phyloP scores from a whole-genome alignment of 1,140 invertebrate genomes.

The Trichomalopsis sarcophagae region DNA sequence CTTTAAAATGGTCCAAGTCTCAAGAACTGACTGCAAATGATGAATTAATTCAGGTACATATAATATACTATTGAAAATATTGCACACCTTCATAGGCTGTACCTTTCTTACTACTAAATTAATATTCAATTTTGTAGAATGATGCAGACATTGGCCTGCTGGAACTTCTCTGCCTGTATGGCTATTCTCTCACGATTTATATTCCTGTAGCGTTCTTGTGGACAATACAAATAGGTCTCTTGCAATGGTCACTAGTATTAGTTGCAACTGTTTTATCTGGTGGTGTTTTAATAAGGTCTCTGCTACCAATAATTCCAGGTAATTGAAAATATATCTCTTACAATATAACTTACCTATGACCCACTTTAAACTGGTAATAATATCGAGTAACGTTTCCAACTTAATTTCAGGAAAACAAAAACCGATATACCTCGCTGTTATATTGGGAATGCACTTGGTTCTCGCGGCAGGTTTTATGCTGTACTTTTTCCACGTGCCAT shows the following conservation, averaged over 20 bases:
- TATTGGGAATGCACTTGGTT: constrained; percentile 86
- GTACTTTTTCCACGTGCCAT: constrained; percentile 79
- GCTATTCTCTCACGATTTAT: constrained; percentile 95
- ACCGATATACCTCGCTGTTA: constrained; percentile 80
- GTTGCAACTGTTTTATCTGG: constrained; percentile 89
- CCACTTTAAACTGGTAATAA: too few relatives aligned
- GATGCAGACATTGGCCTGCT: constrained; percentile 78
- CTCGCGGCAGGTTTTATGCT: constrained; percentile 91
- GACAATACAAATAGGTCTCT: constrained; percentile 88
- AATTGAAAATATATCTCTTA: constrained; percentile 63
- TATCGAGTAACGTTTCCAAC: not conserved
- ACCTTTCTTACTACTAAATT: constrained; percentile 15
- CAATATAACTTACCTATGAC: not conserved
- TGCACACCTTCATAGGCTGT: not conserved
- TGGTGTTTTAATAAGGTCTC: constrained; percentile 86
- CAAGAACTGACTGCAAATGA: constrained; percentile 73
- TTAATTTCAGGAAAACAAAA: constrained; percentile 72
- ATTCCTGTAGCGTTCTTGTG: constrained; percentile 95
- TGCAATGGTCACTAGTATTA: constrained; percentile 92
- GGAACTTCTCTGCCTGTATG: constrained; percentile 93
- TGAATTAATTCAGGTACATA: constrained; percentile 73
- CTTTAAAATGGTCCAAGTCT: constrained; percentile 87
- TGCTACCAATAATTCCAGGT: constrained; percentile 85
- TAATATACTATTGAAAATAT: not conserved
- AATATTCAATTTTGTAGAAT: constrained; percentile 74